Evolutionary conservation across 1,140 invertebrate species (phyloP), one percentile per base, ranked within the genome.

Genomic region (Lordiphosa collinella): DNA sequence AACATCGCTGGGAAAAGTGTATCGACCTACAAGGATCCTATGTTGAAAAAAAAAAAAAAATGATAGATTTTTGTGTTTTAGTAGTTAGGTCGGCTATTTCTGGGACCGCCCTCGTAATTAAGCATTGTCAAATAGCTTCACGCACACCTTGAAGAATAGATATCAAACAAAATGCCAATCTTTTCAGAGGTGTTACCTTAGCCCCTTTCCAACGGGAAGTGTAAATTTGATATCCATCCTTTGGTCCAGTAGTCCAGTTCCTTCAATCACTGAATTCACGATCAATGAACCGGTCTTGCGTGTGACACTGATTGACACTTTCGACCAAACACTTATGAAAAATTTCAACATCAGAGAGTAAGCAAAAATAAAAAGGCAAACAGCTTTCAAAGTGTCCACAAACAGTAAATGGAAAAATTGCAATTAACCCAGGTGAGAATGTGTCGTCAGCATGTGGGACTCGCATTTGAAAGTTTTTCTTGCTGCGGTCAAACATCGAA

Each of bases 271-370:
- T 8, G 7, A 29, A 8, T 37, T 32, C 41, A 38, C 61, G 31
- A 53, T 70, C 52, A 56, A 25, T 60, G 62, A 53, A 47, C 53
- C 51, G 44, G 16, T 68, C 38, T 57, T 70, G 47, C 61, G 16
- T 16, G 34, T 37, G 72, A 51, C 43, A 53, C 62, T 75, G 56
- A 82, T 62, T 63, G 76, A 69, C 58, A 48, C 70, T 82, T 70
- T 73, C 61, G 58, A 55, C 49, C 76, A 59, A 29, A 44, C 54
- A 69, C 66, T 82, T 80, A 84, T 80, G 78, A 82, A 71, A 76
- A 64, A 82, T 76, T 76, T 82, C 57, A 41, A 25, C 44, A 35
- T 47, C 53, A 71, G 50, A 72, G 60, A 48, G 52, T 49, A 57
- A 50, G 6, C 56, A 56, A 60, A 82, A 80, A 76, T 69, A 47